Evolutionary conservation across 2,888 invertebrate genomes (phyloP).

Genomic region (Drosophila pegasa): DNA sequence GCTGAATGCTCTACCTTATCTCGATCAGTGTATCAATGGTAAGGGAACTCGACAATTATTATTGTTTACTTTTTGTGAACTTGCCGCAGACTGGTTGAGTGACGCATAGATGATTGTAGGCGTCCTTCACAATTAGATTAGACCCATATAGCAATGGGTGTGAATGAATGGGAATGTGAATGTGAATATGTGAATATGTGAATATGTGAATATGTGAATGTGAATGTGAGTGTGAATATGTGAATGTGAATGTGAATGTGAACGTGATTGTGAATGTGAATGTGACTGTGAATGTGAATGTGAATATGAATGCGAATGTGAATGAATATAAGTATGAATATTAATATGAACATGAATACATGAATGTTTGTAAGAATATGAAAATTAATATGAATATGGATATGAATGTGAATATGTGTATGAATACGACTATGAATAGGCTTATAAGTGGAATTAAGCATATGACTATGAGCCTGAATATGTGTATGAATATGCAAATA

Average conservation of each 20-base stretch:
- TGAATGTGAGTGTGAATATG: not conserved
- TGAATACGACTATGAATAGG: too few relatives aligned
- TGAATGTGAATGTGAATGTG: not conserved
- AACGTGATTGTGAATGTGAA: not conserved
- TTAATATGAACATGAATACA: not conserved
- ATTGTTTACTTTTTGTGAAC: not conserved
- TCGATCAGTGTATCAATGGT: constrained; percentile 83
- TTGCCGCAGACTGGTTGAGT: too few relatives aligned
- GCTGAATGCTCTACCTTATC: constrained; percentile 73
- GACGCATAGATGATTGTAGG: not conserved
- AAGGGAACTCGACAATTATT: not conserved
- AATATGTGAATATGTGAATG: not conserved
- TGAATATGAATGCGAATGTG: not conserved
- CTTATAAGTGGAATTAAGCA: too few relatives aligned
- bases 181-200: not conserved
- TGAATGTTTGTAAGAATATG: not conserved
- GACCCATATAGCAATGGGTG: too few relatives aligned
- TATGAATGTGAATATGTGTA: not conserved
- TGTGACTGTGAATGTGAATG: not conserved
- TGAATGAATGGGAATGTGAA: not conserved
- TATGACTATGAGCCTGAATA: not conserved
- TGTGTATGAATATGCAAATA: not conserved
- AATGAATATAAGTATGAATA: not conserved
- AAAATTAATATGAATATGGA: not conserved
- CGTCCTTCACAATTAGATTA: too few relatives aligned